phyloP scores from a whole-genome alignment of 2,888 invertebrate genomes.

The Gymnoscelis rufifasciata region DNA sequence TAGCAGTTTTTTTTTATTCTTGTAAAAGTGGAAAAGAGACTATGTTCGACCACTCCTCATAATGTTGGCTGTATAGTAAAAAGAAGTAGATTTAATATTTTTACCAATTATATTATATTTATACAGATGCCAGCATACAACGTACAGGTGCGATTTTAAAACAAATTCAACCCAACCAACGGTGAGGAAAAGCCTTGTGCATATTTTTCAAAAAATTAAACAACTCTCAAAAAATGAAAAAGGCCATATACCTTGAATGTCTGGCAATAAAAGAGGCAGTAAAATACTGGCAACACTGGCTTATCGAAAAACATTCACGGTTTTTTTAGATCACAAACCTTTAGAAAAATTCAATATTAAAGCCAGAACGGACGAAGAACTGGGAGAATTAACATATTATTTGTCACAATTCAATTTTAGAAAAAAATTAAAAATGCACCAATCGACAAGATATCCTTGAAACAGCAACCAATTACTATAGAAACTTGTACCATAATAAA shows the following conservation, averaged over 20 bases:
- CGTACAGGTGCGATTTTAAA: slow-evolving; percentile 16
- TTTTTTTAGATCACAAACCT: slow-evolving; percentile 10
- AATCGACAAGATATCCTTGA: too few relatives aligned
- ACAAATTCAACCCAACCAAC: slow-evolving; percentile 2
- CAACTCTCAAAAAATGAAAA: slow-evolving; percentile 5
- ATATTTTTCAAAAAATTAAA: slow-evolving; percentile 15
- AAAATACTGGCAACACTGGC: slow-evolving; percentile 12
- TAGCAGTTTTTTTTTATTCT: too few relatives aligned
- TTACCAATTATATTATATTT: slow-evolving; percentile 17
- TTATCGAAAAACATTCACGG: slow-evolving; percentile 6
- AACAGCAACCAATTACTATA: too few relatives aligned
- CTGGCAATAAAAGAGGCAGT: slow-evolving; percentile 14
- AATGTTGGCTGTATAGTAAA: too few relatives aligned
- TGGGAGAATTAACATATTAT: slow-evolving; percentile 33
- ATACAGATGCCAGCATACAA: slow-evolving; percentile 18
- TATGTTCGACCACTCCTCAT: too few relatives aligned
- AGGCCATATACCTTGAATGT: slow-evolving; percentile 12
- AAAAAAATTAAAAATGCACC: too few relatives aligned
- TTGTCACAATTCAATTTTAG: slow-evolving; percentile 32
- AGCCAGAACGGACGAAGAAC: slow-evolving; percentile 31
- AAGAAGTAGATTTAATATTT: too few relatives aligned
- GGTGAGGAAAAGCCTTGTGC: slow-evolving; percentile 13
- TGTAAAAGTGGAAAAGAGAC: too few relatives aligned
- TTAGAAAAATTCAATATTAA: slow-evolving; percentile 29
- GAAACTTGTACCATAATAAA: too few relatives aligned